Evolutionary conservation across 2,888 invertebrate genomes (phyloP), one percentile per base, ranked within the genome.

Genomic region (Eutolmus rufibarbis): DNA sequence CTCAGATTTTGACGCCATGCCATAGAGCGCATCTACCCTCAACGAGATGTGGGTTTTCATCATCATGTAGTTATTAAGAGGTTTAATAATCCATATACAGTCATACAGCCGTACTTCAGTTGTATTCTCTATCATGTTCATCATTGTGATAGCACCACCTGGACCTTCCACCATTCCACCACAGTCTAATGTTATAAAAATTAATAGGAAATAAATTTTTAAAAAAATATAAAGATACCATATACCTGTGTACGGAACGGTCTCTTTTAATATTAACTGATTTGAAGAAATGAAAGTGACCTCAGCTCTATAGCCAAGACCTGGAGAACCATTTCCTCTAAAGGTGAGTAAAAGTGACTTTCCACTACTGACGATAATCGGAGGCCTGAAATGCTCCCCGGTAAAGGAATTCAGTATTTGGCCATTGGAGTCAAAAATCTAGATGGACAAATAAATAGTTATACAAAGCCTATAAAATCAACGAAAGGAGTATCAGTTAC

Each of bases 91-190:
- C 96, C 96, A 96, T 86, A 96, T 94, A 90, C 96, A 96, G 90
- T 96, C 96, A 90, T 94, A 96, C 2, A 94, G 93, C 82, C 94
- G 94, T 0, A 94, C 92, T 89, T 94, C 94, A 0, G 93, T 93
- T 1, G 93, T 92, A 88, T 85, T 85, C 76, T 94, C 93, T 16
- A 95, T 94, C 95, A 96, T 96, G 90, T 96, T 94, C 94, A 95
- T 95, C 96, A 96, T 96, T 1, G 95, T 96, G 84, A 96, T 96
- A 16, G 95, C 94, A 0, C 96, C 96, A 2, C 96, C 96, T 16
- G 95, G 93, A 89, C 95, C 95, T 88, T 95, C 94, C 1, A 96
- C 95, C 91, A 94, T 94, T 78, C 96, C 96, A 34, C 96, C 96
- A 90, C 96, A 96, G 91, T 95, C 95, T 93, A 91, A 89, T 89